A percentile compares a stretch with the other conserved stretches of the same genome.
These are phyloP conservation scores for Oxyura jamaicensis DNA, from an alignment of 2,113 vertebrate genomes.

Conservation along the genomic window DNA sequence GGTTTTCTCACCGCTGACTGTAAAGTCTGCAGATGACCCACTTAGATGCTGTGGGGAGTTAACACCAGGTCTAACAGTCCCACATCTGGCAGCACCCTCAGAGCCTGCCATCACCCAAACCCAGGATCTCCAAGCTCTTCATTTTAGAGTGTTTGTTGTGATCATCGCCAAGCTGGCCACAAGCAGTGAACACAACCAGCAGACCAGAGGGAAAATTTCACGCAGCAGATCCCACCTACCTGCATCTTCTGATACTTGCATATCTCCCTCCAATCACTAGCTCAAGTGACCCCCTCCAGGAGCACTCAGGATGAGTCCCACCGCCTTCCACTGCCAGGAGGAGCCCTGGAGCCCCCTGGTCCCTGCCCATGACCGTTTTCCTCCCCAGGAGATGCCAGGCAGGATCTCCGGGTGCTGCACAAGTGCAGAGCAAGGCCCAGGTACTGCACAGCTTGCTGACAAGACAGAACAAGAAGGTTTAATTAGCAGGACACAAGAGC, in stretches of 20 bases:
- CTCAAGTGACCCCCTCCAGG: neutral
- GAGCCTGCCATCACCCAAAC: neutral
- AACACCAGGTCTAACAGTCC: neutral
- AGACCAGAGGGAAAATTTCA: neutral
- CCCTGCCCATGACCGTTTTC: neutral
- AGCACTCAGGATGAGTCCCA: neutral
- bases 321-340: fast-evolving
- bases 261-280: neutral
- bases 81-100: fast-evolving
- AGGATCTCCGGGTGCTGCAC: neutral
- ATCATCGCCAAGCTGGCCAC: neutral
- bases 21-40: neutral
- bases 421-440: neutral
- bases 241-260: neutral
- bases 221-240: neutral
- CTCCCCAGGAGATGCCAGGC: neutral
- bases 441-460: neutral
- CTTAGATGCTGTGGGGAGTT: neutral
- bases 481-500: neutral
- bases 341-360: neutral
- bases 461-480: neutral
- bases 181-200: neutral
- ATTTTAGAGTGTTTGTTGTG: neutral
- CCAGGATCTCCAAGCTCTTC: fast-evolving
- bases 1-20: neutral